Conservation (phyloP, 2,888 invertebrate species). For the Scaptodrosophila latifasciaeformis region DNA sequence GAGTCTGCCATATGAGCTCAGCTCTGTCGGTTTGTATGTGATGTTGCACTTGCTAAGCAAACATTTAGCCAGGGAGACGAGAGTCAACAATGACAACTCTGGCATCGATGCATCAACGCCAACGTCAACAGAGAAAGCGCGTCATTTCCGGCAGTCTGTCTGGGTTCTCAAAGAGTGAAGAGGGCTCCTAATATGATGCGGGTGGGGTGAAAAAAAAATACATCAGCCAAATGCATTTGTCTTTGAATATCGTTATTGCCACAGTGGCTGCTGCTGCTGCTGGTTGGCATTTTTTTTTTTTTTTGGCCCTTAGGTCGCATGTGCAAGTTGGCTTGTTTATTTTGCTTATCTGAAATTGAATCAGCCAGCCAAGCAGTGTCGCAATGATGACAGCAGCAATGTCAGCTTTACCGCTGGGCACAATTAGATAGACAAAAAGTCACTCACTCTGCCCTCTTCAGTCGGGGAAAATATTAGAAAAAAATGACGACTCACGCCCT, state of each 20-base stretch:
- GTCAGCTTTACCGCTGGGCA: slow-evolving; percentile 51
- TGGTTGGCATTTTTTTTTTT: not conserved
- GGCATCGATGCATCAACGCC: slow-evolving; percentile 64
- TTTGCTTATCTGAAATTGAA: slow-evolving; percentile 70
- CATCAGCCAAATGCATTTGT: no score
- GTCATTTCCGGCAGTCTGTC: slow-evolving; percentile 49
- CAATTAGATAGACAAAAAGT: slow-evolving; percentile 50
- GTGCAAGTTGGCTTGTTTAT: slow-evolving; percentile 55
- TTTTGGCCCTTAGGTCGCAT: slow-evolving; percentile 33
- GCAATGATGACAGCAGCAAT: slow-evolving; percentile 2
- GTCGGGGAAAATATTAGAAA: not conserved
- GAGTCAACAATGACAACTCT: slow-evolving; percentile 61
- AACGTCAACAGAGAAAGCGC: slow-evolving; percentile 41
- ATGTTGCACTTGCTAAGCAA: slow-evolving; percentile 63
- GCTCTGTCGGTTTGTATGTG: not conserved
- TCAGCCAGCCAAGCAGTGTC: slow-evolving; percentile 56
- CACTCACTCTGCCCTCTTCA: not conserved
- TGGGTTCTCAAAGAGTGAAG: not conserved
- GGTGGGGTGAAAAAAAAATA: slow-evolving; percentile 5
- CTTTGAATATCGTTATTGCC: slow-evolving; percentile 35
- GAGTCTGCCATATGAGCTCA: not conserved
- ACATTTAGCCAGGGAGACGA: slow-evolving; percentile 56
- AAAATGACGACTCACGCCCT: slow-evolving; percentile 15
- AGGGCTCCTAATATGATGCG: no score
- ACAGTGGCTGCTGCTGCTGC: slow-evolving; percentile 3